Evolutionary conservation across 2,888 invertebrate genomes (phyloP).

Genomic region (Dryobotodes eremita): DNA sequence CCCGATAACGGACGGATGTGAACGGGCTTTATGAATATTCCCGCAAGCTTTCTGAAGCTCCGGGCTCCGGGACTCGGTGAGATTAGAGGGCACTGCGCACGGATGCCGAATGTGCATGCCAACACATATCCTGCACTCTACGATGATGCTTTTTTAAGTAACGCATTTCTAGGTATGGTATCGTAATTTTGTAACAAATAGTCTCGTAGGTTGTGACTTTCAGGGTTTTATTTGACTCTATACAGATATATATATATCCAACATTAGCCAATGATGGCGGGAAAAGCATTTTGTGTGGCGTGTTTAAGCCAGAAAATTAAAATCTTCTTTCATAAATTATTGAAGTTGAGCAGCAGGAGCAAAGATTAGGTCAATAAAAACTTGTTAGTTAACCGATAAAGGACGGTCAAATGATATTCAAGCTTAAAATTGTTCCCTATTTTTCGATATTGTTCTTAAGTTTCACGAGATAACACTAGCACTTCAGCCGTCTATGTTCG

Average conservation of each 20-base stretch:
- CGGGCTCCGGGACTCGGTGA: conserved; percentile 57
- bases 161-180: neutral
- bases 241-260: neutral
- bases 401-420: neutral
- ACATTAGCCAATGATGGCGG: neutral
- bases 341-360: neutral
- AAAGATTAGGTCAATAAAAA: neutral
- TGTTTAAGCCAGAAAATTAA: neutral
- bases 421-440: neutral
- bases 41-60: conserved; percentile 72
- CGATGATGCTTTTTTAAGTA: conserved; percentile 45
- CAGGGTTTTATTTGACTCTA: neutral
- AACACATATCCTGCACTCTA: conserved; percentile 41
- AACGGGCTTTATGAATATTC: conserved; percentile 80
- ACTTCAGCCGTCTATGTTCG: conserved; percentile 26
- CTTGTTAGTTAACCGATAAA: neutral
- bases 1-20: conserved; percentile 80
- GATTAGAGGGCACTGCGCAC: conserved; percentile 76
- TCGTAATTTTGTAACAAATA: neutral
- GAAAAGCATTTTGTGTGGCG: neutral
- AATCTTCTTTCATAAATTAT: neutral
- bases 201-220: neutral
- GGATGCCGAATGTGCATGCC: conserved; percentile 65
- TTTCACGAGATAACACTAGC: conserved; percentile 21
- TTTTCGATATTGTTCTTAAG: conserved; percentile 6